Conservation (phyloP, 2,888 invertebrate species). For the Dryadula phaetusa region DNA sequence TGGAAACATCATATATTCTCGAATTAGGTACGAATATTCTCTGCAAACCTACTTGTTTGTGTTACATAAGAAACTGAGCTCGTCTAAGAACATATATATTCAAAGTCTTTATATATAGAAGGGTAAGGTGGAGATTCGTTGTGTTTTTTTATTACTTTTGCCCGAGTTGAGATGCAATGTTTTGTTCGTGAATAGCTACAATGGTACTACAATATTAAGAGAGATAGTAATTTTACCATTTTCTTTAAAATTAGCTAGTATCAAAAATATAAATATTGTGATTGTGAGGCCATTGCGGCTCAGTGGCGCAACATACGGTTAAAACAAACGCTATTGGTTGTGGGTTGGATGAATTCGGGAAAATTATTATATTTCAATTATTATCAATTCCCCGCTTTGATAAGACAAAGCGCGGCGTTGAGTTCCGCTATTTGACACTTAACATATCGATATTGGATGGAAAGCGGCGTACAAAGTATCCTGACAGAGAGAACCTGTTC, state of each 20-base stretch:
- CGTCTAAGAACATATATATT: conserved; percentile 12
- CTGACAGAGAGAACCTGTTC: too few relatives aligned
- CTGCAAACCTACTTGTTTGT: conserved; percentile 28
- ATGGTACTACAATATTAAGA: conserved; percentile 22
- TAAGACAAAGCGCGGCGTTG: too few relatives aligned
- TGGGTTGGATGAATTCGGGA: too few relatives aligned
- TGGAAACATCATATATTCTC: conserved; percentile 15
- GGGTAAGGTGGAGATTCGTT: conserved; percentile 27
- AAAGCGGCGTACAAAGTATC: too few relatives aligned
- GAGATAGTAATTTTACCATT: background rate
- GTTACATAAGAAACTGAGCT: conserved; percentile 48
- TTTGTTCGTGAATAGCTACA: conserved; percentile 30
- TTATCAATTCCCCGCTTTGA: too few relatives aligned
- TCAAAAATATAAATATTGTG: background rate
- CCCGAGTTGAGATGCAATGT: conserved; percentile 25
- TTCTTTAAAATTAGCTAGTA: background rate
- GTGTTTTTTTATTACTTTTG: conserved; percentile 28
- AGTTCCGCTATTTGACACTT: too few relatives aligned
- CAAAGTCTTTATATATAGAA: conserved; percentile 20
- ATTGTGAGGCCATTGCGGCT: too few relatives aligned
- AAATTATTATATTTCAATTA: too few relatives aligned
- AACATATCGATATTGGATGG: too few relatives aligned
- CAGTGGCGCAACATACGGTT: too few relatives aligned
- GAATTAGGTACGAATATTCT: conserved; percentile 31
- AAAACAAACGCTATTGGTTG: too few relatives aligned